Evolutionary conservation across 2,888 invertebrate species (phyloP), one percentile per base, ranked within the genome.

Genomic region (Plusia festucae): DNA sequence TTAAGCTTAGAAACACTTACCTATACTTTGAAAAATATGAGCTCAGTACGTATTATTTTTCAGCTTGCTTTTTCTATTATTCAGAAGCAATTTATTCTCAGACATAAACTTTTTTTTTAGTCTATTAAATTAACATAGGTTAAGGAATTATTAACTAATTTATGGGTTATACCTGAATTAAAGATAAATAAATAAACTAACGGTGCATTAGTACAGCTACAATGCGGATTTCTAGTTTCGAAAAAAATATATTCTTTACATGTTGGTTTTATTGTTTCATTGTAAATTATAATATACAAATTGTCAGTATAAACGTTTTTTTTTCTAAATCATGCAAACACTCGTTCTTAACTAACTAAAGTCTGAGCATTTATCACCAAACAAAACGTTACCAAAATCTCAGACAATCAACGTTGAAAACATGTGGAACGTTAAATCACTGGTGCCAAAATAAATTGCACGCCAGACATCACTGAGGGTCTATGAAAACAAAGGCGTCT

Each of bases 401-500:
- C 30, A 34, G 18, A 62, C 22, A 53, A 59, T 60, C 46, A 56
- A 55, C 22, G 55, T 24, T 70, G 18, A 49, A 49, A 49, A 49
- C 46, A 49, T 49, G 18, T 49, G 18, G 9, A 49, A 49, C 46
- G 20, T 18, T 53, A 62, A 62, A 73, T 73, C 52, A 60, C 59
- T 34, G 65, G 46, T 65, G 61, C 75, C 68, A 60, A 69, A 73
- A 70, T 67, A 73, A 76, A 80, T 76, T 65, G 52, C 73, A 67
- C 60, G 68, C 60, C 59, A 60, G 61, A 67, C 53, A 54, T 68
- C 65, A 44, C 56, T 20, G 53, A 66, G 81, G 78, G 56, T 60
- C 44, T 60, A 68, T 67, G 63, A 59, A 74, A 78, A 69, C 71
- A 74, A 74, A 71, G 60, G 56, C 57, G 52, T 24, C 67, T 40